These are phyloP conservation scores for Hirtodrosophila histrioides DNA, from an alignment of 2,888 invertebrate species.

Conservation along the genomic window DNA sequence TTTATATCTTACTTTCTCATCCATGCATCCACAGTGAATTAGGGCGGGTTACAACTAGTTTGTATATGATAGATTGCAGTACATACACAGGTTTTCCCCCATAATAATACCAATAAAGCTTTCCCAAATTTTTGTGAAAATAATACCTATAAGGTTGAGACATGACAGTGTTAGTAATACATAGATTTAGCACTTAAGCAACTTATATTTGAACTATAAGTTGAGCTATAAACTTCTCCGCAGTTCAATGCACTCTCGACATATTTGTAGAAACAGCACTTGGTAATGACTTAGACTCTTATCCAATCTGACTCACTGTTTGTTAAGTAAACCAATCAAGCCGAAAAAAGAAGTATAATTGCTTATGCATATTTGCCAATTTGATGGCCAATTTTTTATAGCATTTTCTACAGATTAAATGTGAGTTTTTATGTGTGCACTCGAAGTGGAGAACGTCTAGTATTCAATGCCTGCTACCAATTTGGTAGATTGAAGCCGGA, in stretches of 20 bases:
- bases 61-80: too few species aligned
- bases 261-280: constrained; percentile 3
- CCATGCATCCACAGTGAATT: too few species aligned
- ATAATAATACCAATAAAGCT: too few species aligned
- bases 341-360: constrained; percentile 45
- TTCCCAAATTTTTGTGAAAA: too few species aligned
- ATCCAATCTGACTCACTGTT: constrained; percentile 21
- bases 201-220: constrained; percentile 32
- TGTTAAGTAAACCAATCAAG: constrained; percentile 6
- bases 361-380: constrained; percentile 51
- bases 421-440: constrained; percentile 52
- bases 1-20: too few species aligned
- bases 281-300: constrained; percentile 3
- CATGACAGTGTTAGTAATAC: constrained; percentile 21
- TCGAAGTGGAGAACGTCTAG: constrained; percentile 28
- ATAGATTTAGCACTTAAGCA: constrained; percentile 37
- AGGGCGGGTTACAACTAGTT: too few species aligned
- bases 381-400: constrained; percentile 58
- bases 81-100: too few species aligned
- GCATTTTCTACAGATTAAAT: constrained; percentile 56
- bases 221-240: constrained; percentile 26
- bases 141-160: background rate
- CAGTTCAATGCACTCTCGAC: constrained; percentile 28
- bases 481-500: constrained; percentile 53
- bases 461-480: constrained; percentile 36